Conservation (phyloP, 1,140 invertebrate genomes). For the Hycleus cichorii region DNA sequence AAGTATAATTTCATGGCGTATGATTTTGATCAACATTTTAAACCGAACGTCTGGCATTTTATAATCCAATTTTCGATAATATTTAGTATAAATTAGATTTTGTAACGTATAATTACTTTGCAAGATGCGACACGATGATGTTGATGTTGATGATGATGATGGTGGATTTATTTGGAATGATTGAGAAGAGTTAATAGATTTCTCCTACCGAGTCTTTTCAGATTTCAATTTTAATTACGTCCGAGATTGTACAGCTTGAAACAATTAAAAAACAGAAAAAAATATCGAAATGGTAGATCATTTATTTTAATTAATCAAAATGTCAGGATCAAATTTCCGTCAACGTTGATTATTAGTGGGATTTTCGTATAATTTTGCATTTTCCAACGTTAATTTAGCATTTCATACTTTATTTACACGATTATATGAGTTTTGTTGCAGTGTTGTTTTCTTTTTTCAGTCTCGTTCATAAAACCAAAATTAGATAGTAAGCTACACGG, state of each 20-base stretch:
- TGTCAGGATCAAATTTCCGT: neutral
- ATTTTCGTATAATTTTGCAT: too few species aligned
- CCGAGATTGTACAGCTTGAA: too few species aligned
- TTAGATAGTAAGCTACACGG: too few species aligned
- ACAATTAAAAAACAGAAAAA: constrained; percentile 4
- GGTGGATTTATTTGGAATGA: neutral
- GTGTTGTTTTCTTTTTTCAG: too few species aligned
- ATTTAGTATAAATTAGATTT: constrained; percentile 20
- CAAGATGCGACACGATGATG: too few species aligned
- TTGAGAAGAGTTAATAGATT: constrained; percentile 14
- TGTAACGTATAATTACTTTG: neutral
- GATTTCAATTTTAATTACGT: constrained; percentile 2
- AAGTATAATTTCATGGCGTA: constrained; percentile 18
- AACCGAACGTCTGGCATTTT: constrained; percentile 15
- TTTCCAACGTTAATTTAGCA: too few species aligned
- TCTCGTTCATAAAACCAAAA: too few species aligned
- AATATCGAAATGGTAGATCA: neutral
- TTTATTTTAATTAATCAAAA: constrained; percentile 16
- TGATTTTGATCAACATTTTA: constrained; percentile 20
- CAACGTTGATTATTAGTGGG: neutral
- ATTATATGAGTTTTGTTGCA: too few species aligned
- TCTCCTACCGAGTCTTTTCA: constrained; percentile 5
- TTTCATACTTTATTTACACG: too few species aligned
- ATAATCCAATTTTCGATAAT: constrained; percentile 20
- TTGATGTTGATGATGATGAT: too few species aligned